Base-by-base conservation (phyloP, 2,888 invertebrate species). In the Arge pagana region DNA sequence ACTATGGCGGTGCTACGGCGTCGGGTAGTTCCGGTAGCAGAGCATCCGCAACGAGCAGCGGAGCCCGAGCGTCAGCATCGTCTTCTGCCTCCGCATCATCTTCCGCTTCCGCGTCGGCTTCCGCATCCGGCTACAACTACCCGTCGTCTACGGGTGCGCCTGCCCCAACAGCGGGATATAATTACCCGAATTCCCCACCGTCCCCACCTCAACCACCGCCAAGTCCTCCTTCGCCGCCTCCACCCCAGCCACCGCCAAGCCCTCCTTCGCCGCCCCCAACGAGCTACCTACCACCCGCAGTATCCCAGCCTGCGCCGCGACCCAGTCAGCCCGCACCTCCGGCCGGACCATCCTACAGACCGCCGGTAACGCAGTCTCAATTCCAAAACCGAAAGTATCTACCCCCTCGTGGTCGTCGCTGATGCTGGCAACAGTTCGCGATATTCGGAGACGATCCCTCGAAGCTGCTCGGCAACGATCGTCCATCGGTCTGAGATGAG, bases 141-240 rank as follows among this genome's bases (percentile, higher is more conserved):
- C 58, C 56, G 15, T 24, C 43, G 7, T 37, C 55, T 40, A 16
- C 51, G 8, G 52, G 54, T 2, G 30, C 23, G 2, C 52, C 50
- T 23, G 7, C 50, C n/a, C 28, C 58, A 30, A 48, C 59, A 52
- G 52, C 56, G 16, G 39, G 16, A 39, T 55, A 57, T 48, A 53
- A 53, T 48, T 51, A 48, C 33, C 55, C 55, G 18, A 11, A 11
- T 56, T 52, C 49, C 11, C 2, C 39, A 10, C 26, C 33, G 24
- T 36, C 54, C 13, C 39, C 21, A 11, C 52, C 54, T n/a, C 52
- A 53, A 6, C 42, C 55, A 18, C 45, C 55, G 13, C 39, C 56
- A 4, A 48, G 39, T 4, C 30, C 48, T 1, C 39, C 51, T 15
- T 30, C 48, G 19, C 54, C 53, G 15, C 36, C 53, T 10, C 31